A percentile compares a stretch with the other conserved stretches of the same genome.
These are phyloP conservation scores for Trigoniulus corallinus DNA, from an alignment of 1,140 invertebrate species.

Conservation along the genomic window DNA sequence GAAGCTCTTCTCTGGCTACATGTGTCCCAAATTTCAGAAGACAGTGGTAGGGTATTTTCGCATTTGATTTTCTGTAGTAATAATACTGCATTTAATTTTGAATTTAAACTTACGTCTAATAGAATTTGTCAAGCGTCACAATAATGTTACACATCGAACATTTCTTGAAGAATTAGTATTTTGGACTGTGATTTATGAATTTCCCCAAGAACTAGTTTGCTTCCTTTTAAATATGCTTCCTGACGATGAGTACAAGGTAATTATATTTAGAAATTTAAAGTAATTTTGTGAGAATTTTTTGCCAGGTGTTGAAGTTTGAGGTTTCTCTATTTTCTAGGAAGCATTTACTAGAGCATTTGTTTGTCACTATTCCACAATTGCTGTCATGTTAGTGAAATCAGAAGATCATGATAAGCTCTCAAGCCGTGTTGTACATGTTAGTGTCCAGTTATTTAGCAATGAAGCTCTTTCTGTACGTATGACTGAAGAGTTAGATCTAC, in stretches of 20 bases:
- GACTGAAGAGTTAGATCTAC: conserved; percentile 70
- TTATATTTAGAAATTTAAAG: neutral
- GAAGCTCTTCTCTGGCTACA: too few species aligned
- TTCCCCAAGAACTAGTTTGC: conserved; percentile 90
- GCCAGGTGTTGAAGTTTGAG: neutral
- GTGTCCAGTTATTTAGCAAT: conserved; percentile 88
- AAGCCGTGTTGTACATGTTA: conserved; percentile 91
- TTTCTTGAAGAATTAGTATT: conserved; percentile 92
- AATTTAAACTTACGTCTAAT: too few species aligned
- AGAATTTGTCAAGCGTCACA: too few species aligned
- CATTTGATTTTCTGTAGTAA: too few species aligned
- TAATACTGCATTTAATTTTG: too few species aligned
- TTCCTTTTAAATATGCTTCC: conserved; percentile 90
- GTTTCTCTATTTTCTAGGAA: conserved; percentile 38
- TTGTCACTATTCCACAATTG: conserved; percentile 84
- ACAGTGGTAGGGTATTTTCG: too few species aligned
- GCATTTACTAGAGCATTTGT: conserved; percentile 86
- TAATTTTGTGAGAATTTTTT: neutral
- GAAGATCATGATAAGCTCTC: conserved; percentile 75
- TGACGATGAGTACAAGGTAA: conserved; percentile 82
- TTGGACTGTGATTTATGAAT: conserved; percentile 95
- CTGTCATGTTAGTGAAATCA: conserved; percentile 70
- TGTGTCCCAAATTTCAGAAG: too few species aligned
- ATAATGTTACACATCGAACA: conserved; percentile 66
- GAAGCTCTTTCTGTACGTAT: conserved; percentile 75